Evolutionary conservation across 2,888 invertebrate species (phyloP).

Genomic region (Cancer borealis): DNA sequence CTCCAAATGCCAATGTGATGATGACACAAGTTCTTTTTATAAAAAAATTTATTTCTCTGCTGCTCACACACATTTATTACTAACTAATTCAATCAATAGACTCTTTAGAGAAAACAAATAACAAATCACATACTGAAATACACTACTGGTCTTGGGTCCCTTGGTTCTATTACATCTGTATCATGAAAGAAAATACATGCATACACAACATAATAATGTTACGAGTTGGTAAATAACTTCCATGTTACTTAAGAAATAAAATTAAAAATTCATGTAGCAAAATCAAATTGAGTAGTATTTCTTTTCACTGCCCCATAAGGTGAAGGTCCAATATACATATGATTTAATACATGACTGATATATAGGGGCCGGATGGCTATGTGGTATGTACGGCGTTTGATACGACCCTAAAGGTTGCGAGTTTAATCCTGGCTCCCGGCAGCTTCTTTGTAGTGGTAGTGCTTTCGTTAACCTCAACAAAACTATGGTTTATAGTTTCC

Average conservation of each 20-base stretch:
- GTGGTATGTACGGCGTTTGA: too few relatives aligned
- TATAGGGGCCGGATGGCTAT: too few relatives aligned
- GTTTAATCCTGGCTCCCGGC: too few relatives aligned
- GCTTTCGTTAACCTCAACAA: too few relatives aligned
- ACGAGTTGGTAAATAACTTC: too few relatives aligned
- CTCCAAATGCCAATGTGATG: too few relatives aligned
- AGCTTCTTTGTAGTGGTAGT: too few relatives aligned
- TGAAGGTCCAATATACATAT: not conserved
- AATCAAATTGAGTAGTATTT: not conserved
- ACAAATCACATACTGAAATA: not conserved
- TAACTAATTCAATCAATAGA: not conserved
- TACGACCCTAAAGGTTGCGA: too few relatives aligned
- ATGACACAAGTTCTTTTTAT: not conserved
- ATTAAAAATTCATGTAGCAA: too few relatives aligned
- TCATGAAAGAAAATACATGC: not conserved
- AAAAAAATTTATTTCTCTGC: not conserved
- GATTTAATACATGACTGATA: not conserved
- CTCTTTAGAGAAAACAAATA: not conserved
- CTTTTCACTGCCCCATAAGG: not conserved
- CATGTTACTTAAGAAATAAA: too few relatives aligned
- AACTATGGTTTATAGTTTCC: too few relatives aligned
- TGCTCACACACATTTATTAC: not conserved
- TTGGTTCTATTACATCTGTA: not conserved
- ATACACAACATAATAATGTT: too few relatives aligned
- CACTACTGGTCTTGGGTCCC: not conserved